phyloP scores from a whole-genome alignment of 2,888 invertebrate genomes.

The Pemphredon lugubris region DNA sequence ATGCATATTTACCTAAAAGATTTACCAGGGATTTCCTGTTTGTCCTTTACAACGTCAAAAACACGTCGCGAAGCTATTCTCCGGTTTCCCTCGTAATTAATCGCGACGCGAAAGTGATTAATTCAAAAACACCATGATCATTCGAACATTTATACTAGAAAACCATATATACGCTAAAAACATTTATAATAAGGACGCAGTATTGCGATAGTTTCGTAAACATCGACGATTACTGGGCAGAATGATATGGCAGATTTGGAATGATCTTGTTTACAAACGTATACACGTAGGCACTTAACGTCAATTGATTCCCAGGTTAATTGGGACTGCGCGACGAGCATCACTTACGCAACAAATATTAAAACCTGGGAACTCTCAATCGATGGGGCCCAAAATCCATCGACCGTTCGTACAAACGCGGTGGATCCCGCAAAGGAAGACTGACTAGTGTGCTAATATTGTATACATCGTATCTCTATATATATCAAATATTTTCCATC shows the following conservation, averaged over 20 bases:
- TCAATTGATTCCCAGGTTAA: conserved; percentile 22
- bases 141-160: no score
- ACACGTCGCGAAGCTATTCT: no score
- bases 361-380: conserved; percentile 20
- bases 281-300: conserved; percentile 4
- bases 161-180: no score
- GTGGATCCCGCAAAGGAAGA: conserved; percentile 50
- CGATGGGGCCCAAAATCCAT: conserved; percentile 8
- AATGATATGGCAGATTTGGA: conserved; percentile 55
- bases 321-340: conserved; percentile 21
- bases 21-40: no score
- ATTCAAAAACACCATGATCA: no score
- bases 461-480: conserved; percentile 36
- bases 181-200: no score
- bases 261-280: conserved; percentile 41
- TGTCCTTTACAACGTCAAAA: no score
- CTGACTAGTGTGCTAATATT: conserved; percentile 64
- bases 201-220: no score
- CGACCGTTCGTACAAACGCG: conserved; percentile 32
- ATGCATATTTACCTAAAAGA: no score
- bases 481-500: conserved; percentile 43
- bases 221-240: conserved; percentile 1
- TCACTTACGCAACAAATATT: conserved; percentile 1
- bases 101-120: no score
- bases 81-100: no score